Conservation (phyloP, 2,888 invertebrate genomes). For the Cheilosia variabilis region DNA sequence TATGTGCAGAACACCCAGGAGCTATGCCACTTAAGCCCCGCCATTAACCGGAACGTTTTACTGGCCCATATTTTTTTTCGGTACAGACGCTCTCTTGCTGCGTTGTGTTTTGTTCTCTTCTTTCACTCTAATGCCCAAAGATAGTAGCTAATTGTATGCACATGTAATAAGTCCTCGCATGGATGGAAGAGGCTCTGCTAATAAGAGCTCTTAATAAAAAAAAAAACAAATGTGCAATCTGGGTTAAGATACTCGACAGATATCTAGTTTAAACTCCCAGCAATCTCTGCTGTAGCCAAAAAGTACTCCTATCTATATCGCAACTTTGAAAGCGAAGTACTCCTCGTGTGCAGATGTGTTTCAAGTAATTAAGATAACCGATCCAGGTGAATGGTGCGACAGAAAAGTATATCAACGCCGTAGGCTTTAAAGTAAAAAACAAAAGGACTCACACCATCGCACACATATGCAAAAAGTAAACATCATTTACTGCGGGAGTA, state of each 20-base stretch:
- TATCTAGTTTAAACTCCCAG: constrained; percentile 18
- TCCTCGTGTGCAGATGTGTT: constrained; percentile 17
- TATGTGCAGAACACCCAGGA: neutral
- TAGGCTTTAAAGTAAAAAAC: constrained; percentile 51
- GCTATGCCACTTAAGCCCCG: neutral
- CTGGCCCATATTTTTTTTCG: constrained; percentile 22
- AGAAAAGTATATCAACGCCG: constrained; percentile 12
- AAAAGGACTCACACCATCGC: constrained; percentile 31
- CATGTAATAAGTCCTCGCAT: constrained; percentile 1
- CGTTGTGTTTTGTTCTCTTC: neutral
- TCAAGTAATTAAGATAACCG: constrained; percentile 70
- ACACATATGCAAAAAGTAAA: constrained; percentile 52
- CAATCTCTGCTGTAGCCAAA: constrained; percentile 16
- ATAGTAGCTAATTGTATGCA: constrained; percentile 39
- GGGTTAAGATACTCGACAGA: constrained; percentile 10
- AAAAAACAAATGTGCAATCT: neutral
- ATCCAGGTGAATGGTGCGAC: constrained; percentile 36
- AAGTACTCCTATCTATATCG: constrained; percentile 43
- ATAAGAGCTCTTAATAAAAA: neutral
- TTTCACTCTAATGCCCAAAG: constrained; percentile 13
- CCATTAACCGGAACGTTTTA: constrained; percentile 4
- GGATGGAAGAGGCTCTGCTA: neutral
- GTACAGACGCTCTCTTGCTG: neutral
- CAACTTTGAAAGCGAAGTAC: constrained; percentile 42
- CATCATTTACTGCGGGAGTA: constrained; percentile 64